These are phyloP conservation scores for Conops quadrifasciatus DNA, from an alignment of 2,888 invertebrate species.

Conservation along the genomic window DNA sequence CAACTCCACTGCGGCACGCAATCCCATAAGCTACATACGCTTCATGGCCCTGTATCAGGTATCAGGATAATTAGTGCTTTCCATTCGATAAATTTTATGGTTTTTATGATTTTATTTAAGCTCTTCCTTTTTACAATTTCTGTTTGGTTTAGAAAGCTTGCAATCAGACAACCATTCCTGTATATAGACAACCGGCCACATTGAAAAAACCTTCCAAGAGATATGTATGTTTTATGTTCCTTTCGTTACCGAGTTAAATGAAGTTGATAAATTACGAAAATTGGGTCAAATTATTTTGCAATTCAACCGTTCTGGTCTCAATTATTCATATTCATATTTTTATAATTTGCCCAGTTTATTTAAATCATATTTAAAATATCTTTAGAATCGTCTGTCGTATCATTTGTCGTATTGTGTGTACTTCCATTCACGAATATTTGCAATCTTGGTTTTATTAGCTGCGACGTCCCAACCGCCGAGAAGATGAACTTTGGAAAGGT, in stretches of 20 bases:
- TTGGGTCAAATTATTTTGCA: slow-evolving; percentile 23
- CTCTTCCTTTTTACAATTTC: slow-evolving; percentile 29
- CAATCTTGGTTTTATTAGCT: slow-evolving; percentile 46
- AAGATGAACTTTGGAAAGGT: slow-evolving; percentile 64
- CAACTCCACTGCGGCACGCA: slow-evolving; percentile 59
- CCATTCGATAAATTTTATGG: not conserved
- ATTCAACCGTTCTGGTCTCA: no score
- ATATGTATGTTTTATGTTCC: slow-evolving; percentile 54
- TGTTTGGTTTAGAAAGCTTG: slow-evolving; percentile 59
- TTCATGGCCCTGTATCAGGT: slow-evolving; percentile 65
- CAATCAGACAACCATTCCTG: slow-evolving; percentile 57
- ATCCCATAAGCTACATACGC: slow-evolving; percentile 58
- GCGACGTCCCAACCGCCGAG: slow-evolving; percentile 59
- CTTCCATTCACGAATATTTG: no score
- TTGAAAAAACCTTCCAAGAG: slow-evolving; percentile 43
- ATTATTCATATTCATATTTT: no score
- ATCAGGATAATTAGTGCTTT: slow-evolving; percentile 26
- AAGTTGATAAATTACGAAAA: slow-evolving; percentile 36
- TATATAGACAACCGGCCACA: slow-evolving; percentile 48
- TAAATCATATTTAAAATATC: no score
- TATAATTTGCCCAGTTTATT: no score
- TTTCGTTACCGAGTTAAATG: slow-evolving; percentile 28
- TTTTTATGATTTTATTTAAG: slow-evolving; percentile 23
- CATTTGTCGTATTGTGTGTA: no score
- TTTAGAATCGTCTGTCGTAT: no score